Conservation (phyloP, 2,888 invertebrate genomes). For the Melanostoma mellinum region DNA sequence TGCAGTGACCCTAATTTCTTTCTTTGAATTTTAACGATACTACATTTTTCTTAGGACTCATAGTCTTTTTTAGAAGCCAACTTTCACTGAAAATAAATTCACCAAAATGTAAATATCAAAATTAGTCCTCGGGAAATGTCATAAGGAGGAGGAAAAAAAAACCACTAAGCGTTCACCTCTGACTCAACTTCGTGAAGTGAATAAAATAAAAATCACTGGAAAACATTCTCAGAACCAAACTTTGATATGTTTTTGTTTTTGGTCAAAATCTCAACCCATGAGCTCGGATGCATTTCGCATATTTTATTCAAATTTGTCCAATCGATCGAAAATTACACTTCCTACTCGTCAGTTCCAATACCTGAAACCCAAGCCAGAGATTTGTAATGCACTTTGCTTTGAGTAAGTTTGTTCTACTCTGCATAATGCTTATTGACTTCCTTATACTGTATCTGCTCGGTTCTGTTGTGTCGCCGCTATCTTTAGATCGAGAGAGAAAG, state of each 20-base stretch:
- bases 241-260: slow-evolving; percentile 34
- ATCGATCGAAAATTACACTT: slow-evolving; percentile 72
- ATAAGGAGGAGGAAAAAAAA: no score
- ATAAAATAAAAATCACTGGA: no score
- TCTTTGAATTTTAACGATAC: no score
- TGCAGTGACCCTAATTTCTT: no score
- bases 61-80: no score
- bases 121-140: no score
- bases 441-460: slow-evolving; percentile 6
- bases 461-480: background rate
- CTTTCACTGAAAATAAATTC: no score
- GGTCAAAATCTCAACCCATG: slow-evolving; percentile 37
- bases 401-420: slow-evolving; percentile 39
- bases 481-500: background rate
- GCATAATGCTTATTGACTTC: slow-evolving; percentile 70
- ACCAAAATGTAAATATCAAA: no score
- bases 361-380: slow-evolving; percentile 3
- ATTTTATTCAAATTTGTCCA: slow-evolving; percentile 72
- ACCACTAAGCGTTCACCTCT: no score
- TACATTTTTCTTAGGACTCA: no score
- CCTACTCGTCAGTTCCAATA: slow-evolving; percentile 34
- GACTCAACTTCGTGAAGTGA: no score
- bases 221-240: no score
- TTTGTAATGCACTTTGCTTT: background rate
- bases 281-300: slow-evolving; percentile 62